A percentile compares a stretch with the other conserved stretches of the same genome.
These are phyloP conservation scores for Takifugu ocellatus DNA, from an alignment of 2,797 vertebrate genomes.

Conservation along the genomic window DNA sequence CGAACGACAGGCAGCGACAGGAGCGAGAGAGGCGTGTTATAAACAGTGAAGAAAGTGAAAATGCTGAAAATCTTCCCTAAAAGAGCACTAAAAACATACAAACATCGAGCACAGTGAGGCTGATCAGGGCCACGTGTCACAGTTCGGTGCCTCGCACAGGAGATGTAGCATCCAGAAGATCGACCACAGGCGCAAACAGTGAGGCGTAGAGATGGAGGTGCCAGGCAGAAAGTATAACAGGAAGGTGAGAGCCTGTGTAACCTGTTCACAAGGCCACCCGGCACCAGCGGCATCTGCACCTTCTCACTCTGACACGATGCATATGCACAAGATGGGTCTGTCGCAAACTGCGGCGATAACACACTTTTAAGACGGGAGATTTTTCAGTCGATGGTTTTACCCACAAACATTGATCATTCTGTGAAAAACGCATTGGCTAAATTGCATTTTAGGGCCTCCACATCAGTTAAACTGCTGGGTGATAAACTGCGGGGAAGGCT, in stretches of 20 bases:
- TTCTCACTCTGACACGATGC: constrained; percentile 47
- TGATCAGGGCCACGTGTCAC: constrained; percentile 61
- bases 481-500: constrained; percentile 6
- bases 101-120: constrained; percentile 24
- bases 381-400: constrained; percentile 5
- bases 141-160: constrained; percentile 55
- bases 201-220: constrained; percentile 10
- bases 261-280: constrained; percentile 59
- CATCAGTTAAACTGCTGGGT: constrained; percentile 5
- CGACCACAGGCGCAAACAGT: constrained; percentile 16
- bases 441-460: constrained; percentile 25
- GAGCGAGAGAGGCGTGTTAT: constrained; percentile 12
- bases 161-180: constrained; percentile 57
- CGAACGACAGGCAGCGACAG: constrained; percentile 14
- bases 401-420: constrained; percentile 37
- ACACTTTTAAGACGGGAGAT: constrained; percentile 1
- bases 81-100: constrained; percentile 16
- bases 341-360: neutral
- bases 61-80: neutral
- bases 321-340: constrained; percentile 8
- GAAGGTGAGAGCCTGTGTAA: constrained; percentile 53
- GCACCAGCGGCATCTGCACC: constrained; percentile 52
- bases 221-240: constrained; percentile 11
- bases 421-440: constrained; percentile 44
- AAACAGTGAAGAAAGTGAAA: constrained; percentile 5